These are phyloP conservation scores for Chloropsis hardwickii DNA, from an alignment of 2,113 vertebrate genomes.

Conservation along the genomic window DNA sequence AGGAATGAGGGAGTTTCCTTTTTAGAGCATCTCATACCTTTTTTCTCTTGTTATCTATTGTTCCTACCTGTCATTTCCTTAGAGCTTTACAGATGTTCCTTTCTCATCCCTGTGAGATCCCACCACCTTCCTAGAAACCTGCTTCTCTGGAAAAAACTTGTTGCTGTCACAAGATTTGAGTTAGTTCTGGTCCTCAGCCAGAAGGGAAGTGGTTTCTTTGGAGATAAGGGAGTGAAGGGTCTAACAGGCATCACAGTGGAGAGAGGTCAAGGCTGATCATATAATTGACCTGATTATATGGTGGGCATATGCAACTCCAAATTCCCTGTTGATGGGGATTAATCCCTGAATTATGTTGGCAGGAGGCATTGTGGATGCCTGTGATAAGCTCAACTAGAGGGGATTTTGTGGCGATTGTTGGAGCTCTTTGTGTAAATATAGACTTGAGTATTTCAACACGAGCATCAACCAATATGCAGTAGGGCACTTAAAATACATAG, in stretches of 20 bases:
- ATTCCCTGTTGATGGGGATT: not conserved
- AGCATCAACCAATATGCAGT: not conserved
- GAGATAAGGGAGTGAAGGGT: not conserved
- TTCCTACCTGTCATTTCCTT: not conserved
- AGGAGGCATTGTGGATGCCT: not conserved
- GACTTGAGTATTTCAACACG: not conserved
- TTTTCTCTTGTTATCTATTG: not conserved
- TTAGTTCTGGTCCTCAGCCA: not conserved
- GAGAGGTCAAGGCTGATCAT: not conserved
- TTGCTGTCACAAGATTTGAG: not conserved
- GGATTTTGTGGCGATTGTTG: fast-evolving
- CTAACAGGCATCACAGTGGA: not conserved
- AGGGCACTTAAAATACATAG: not conserved
- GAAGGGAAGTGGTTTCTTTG: not conserved
- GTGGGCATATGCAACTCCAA: not conserved
- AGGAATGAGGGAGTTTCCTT: not conserved
- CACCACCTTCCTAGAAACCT: not conserved
- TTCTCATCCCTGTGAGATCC: fast-evolving
- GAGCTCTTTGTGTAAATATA: not conserved
- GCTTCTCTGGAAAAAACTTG: not conserved
- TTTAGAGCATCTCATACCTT: not conserved
- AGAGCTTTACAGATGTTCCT: not conserved
- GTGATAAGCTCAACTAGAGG: not conserved
- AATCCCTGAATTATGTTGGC: not conserved
- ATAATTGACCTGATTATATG: not conserved